Evolutionary conservation across 1,140 invertebrate species (phyloP).

Genomic region (Lepidurus packardi): DNA sequence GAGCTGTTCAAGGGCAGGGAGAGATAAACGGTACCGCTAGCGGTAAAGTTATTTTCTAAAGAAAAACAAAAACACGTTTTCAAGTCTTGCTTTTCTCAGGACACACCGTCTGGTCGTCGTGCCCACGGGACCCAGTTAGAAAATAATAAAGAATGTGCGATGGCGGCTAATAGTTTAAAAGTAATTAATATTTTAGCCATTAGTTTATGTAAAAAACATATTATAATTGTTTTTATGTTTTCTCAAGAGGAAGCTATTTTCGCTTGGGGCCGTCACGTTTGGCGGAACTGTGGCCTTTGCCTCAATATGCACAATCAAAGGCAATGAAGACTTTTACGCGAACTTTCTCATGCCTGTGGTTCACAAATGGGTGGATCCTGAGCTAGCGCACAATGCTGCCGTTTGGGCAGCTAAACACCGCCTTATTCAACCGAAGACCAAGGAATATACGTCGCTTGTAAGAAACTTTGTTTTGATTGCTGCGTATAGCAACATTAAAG

Average conservation of each 20-base stretch:
- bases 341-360: conserved; percentile 63
- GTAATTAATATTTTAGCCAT: background rate
- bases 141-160: background rate
- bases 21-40: too few relatives aligned
- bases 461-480: background rate
- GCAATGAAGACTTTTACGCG: conserved; percentile 71
- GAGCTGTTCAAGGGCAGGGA: too few relatives aligned
- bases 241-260: conserved; percentile 53
- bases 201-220: background rate
- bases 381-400: conserved; percentile 70
- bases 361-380: conserved; percentile 59
- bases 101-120: too few relatives aligned
- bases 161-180: background rate
- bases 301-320: conserved; percentile 58
- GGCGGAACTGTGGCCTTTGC: conserved; percentile 57
- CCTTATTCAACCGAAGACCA: conserved; percentile 59
- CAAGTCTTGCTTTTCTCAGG: too few relatives aligned
- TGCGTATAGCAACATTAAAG: background rate
- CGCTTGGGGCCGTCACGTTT: conserved; percentile 48
- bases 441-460: conserved; percentile 54
- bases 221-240: conserved; percentile 25
- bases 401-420: conserved; percentile 60
- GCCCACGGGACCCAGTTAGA: too few relatives aligned
- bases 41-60: too few relatives aligned
- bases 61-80: too few relatives aligned